These are phyloP conservation scores for Pantherophis vulpinus DNA, from an alignment of 2,797 vertebrate species.

Conservation along the genomic window DNA sequence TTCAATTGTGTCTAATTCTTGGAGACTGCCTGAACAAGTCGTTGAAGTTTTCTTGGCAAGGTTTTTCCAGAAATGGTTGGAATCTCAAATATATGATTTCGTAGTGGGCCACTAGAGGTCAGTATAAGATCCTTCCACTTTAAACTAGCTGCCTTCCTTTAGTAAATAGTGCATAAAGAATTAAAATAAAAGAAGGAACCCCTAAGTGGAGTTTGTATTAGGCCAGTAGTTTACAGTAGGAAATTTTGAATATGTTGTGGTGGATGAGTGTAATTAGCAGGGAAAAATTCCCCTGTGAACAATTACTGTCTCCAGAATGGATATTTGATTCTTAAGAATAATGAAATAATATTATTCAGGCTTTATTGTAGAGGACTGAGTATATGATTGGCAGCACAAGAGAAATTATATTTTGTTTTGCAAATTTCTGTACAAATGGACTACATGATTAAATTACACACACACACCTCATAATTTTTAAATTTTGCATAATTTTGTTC, in stretches of 20 bases:
- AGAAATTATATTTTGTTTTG: neutral
- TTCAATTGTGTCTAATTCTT: neutral
- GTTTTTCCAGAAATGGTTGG: neutral
- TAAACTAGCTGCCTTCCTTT: neutral
- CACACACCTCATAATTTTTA: neutral
- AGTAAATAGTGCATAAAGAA: too few species aligned
- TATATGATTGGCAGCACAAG: neutral
- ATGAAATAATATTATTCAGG: neutral
- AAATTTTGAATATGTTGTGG: neutral
- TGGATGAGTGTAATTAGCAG: neutral
- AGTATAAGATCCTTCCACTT: slow-evolving; percentile 38
- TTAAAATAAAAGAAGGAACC: neutral
- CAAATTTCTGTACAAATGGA: neutral
- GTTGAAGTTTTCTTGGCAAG: neutral
- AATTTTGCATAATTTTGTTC: neutral
- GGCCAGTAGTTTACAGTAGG: neutral
- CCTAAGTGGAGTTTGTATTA: neutral
- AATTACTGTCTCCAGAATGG: neutral
- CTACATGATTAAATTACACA: neutral
- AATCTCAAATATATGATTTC: neutral
- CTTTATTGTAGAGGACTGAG: neutral
- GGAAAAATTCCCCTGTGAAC: neutral
- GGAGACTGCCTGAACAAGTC: neutral
- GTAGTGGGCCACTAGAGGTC: slow-evolving; percentile 51
- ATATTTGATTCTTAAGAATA: neutral